Evolutionary conservation across 2,797 vertebrate genomes (phyloP).

Genomic region (Gymnodraco acuticeps): DNA sequence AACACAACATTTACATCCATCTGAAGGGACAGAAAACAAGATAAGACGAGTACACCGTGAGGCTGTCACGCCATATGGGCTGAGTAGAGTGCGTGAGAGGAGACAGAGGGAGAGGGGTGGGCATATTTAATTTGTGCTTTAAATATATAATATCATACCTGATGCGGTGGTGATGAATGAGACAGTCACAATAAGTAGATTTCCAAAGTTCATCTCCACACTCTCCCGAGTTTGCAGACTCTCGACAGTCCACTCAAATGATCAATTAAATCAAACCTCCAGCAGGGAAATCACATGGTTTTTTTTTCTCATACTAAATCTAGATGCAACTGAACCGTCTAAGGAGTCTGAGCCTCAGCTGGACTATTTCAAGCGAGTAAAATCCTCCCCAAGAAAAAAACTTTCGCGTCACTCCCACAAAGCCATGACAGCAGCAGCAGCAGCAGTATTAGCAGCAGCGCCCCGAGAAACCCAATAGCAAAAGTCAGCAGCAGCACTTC

Average conservation of each 20-base stretch:
- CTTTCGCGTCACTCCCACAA: conserved; percentile 69
- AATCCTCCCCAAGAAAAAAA: conserved; percentile 59
- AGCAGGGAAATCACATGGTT: not conserved
- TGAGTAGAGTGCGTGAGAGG: not conserved
- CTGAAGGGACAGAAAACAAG: conserved; percentile 39
- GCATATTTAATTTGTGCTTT: not conserved
- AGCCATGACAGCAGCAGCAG: conserved; percentile 50
- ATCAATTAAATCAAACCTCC: conserved; percentile 23
- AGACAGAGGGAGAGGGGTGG: not conserved
- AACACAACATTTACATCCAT: conserved; percentile 53
- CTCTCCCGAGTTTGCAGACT: conserved; percentile 48
- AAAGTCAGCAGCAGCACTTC: conserved; percentile 75
- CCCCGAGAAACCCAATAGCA: conserved; percentile 57
- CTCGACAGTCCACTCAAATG: conserved; percentile 24
- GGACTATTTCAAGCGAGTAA: conserved; percentile 53
- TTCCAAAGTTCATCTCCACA: conserved; percentile 78
- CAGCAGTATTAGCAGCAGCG: conserved; percentile 30
- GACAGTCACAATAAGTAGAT: conserved; percentile 68
- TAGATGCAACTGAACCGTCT: not conserved
- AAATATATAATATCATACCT: conserved; percentile 60
- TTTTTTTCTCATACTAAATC: not conserved
- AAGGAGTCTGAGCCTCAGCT: conserved; percentile 42
- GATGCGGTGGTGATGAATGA: conserved; percentile 64
- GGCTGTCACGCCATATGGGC: conserved; percentile 41
- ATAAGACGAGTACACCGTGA: conserved; percentile 34